Evolutionary conservation across 2,888 invertebrate species (phyloP).

Genomic region (Spodoptera picta): DNA sequence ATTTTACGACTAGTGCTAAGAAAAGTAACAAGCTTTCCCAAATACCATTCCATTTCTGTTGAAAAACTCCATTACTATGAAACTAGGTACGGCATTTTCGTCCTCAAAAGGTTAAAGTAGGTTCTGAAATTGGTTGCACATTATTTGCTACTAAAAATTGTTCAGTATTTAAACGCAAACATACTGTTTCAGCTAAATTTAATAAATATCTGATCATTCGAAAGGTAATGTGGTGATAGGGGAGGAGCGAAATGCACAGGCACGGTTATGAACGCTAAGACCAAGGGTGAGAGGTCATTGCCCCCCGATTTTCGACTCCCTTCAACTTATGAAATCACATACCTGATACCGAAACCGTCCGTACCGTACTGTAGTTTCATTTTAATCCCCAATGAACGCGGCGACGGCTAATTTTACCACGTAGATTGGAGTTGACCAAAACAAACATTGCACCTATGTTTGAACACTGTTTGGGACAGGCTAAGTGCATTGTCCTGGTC

Average conservation of each 20-base stretch:
- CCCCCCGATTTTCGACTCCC: conserved; percentile 70
- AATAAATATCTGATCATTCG: conserved; percentile 57
- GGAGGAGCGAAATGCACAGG: conserved; percentile 63
- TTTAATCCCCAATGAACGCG: conserved; percentile 37
- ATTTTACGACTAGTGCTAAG: conserved; percentile 52
- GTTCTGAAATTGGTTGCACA: no score
- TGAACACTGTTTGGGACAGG: conserved; percentile 1
- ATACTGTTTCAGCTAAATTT: conserved; percentile 14
- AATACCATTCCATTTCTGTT: conserved; percentile 36
- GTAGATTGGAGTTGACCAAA: conserved; percentile 6
- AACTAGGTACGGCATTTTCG: conserved; percentile 16
- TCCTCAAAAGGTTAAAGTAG: no score
- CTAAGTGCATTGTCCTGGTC: conserved; percentile 68
- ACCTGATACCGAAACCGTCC: conserved; percentile 60
- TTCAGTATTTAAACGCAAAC: conserved; percentile 3
- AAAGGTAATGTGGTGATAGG: conserved; percentile 57
- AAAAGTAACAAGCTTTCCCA: conserved; percentile 51
- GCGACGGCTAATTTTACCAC: conserved; percentile 19
- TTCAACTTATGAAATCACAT: conserved; percentile 66
- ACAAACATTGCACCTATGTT: background rate
- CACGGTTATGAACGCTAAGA: conserved; percentile 69
- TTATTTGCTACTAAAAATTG: no score
- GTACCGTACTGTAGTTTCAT: conserved; percentile 48
- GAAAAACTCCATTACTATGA: conserved; percentile 2
- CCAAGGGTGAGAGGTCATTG: conserved; percentile 82